phyloP scores from a whole-genome alignment of 1,140 invertebrate genomes.

The Holotrichia oblita region DNA sequence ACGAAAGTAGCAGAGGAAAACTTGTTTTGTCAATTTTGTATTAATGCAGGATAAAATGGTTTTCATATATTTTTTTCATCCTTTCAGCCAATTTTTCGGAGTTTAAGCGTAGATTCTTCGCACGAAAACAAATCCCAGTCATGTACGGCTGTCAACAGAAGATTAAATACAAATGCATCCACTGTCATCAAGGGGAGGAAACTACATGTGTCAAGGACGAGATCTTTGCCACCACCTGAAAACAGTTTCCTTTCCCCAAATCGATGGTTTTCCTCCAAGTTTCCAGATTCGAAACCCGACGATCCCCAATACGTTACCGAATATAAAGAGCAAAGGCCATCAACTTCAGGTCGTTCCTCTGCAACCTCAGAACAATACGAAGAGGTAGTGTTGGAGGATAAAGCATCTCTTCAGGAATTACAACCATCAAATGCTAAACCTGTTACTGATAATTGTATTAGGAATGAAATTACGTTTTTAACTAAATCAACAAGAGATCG shows the following conservation, averaged over 20 bases:
- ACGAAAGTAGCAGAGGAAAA: too few species aligned
- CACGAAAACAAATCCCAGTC: not conserved
- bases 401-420: not conserved
- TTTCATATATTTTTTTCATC: not conserved
- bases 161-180: not conserved
- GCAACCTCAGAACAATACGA: not conserved
- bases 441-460: not conserved
- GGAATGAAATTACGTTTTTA: not conserved
- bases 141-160: not conserved
- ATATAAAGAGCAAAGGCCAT: not conserved
- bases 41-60: too few species aligned
- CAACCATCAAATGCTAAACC: conserved; percentile 10
- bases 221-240: not conserved
- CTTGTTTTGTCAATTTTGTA: too few species aligned
- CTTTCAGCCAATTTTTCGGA: conserved; percentile 24
- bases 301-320: not conserved
- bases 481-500: not conserved
- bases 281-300: not conserved
- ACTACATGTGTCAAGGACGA: not conserved
- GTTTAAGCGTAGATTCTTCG: conserved; percentile 12
- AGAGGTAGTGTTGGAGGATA: not conserved
- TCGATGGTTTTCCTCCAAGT: not conserved
- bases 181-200: not conserved
- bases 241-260: not conserved
- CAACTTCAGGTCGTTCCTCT: not conserved